Percentiles rank a stretch among this genome's conserved stretches.
Evolutionary conservation across 2,113 vertebrate species (phyloP).

Genomic region (crab-eating macaque (Macaca fascicularis)): DNA sequence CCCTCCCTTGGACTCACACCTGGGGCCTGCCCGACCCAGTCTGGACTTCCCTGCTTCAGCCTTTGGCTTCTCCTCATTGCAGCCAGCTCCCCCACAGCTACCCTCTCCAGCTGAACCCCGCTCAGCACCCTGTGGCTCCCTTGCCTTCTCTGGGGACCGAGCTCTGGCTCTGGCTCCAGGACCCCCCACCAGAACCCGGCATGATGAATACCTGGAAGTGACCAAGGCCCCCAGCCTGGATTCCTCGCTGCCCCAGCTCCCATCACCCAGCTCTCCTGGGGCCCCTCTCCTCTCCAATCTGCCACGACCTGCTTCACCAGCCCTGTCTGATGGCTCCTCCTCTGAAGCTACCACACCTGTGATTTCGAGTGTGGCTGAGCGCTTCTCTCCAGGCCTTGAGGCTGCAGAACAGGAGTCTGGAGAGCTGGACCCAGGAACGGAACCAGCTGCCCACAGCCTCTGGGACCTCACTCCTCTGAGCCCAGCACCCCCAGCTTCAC

Average conservation of each 20-base stretch:
- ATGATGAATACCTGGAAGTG: conserved; percentile 95
- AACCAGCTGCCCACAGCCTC: conserved; percentile 79
- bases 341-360: conserved; percentile 83
- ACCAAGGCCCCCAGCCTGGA: conserved; percentile 87
- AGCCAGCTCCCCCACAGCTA: conserved; percentile 71
- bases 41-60: conserved; percentile 84
- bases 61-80: conserved; percentile 84
- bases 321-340: conserved; percentile 84
- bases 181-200: conserved; percentile 79
- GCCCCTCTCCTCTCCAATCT: conserved; percentile 72
- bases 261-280: conserved; percentile 85
- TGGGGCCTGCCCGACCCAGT: conserved; percentile 64
- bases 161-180: conserved; percentile 82
- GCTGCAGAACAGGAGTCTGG: conserved; percentile 66
- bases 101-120: conserved; percentile 77
- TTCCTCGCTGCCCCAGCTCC: conserved; percentile 86
- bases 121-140: conserved; percentile 85
- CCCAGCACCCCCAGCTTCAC: conserved; percentile 84
- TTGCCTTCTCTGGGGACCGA: conserved; percentile 87
- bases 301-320: conserved; percentile 80
- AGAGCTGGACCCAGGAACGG: conserved; percentile 58
- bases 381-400: conserved; percentile 77
- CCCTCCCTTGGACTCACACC: conserved; percentile 45
- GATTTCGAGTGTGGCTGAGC: conserved; percentile 72
- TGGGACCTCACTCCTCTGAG: conserved; percentile 88